Evolutionary conservation across 1,140 invertebrate species (phyloP), one percentile per base, ranked within the genome.

Genomic region (Armadillidium nasatum): DNA sequence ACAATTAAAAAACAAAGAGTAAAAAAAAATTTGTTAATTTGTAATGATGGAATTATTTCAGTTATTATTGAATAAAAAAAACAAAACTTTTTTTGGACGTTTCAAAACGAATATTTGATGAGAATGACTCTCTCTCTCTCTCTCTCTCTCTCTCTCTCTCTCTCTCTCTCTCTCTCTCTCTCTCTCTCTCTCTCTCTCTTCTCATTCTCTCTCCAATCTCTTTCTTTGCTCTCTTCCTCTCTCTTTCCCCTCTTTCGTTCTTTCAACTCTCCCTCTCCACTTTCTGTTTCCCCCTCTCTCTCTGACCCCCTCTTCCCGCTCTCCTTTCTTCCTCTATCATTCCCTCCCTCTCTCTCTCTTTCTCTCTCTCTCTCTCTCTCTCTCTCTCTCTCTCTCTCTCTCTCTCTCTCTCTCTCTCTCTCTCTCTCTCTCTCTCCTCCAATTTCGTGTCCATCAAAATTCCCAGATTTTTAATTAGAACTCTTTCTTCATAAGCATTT

Each of bases 91-190:
- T 33, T 33, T 33, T 33, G 33, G 33, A 33, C 33, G 1, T 33
- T 33, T 33, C 33, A 33, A 33, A 33, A 1, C 33, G 33, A 33
- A 33, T 33, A 33, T 33, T 33, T 33, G 6, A 33, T 33, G 33
- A 33, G 33, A 33, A 33, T 6, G 33, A 33, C 33, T 33, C 33
- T 33, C 33, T 33, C 33, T 33, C 33, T 33, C 50, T 60, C 50
- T 60, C 50, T 60, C 50, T 60, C 50, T 60, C 50, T 60, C 50
- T 60, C 50, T 60, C 50, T 60, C 50, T 60, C 50, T 60, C 50
- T 60, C 50, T 60, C 50, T 60, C 50, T 60, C 50, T 60, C 50
- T 60, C 50, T 60, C 50, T 60, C 50, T 60, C 50, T 60, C 50
- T 60, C 50, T 60, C 50, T 60, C 50, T 60, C 50, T 60, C 50